Evolutionary conservation across 1,140 invertebrate species (phyloP).

Genomic region (Yoshiicerus persimilis): DNA sequence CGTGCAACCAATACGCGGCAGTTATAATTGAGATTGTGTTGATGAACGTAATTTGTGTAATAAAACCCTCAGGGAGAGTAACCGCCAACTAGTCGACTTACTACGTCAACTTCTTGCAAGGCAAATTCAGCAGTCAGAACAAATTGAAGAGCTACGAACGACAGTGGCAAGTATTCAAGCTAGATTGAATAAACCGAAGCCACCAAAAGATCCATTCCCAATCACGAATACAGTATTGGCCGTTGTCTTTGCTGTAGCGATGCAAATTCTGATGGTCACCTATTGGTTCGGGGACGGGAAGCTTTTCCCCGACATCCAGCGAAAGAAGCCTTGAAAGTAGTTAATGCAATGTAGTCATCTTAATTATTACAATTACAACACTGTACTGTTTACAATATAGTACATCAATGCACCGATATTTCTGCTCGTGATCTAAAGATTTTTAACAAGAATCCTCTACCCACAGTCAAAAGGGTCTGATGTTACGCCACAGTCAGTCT

Average conservation of each 20-base stretch:
- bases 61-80: conserved; percentile 48
- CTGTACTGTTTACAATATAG: neutral
- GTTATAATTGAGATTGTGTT: neutral
- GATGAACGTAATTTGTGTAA: neutral
- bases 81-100: conserved; percentile 48
- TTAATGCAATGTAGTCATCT: neutral
- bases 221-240: conserved; percentile 45
- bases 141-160: conserved; percentile 41
- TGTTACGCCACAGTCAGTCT: neutral
- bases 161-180: conserved; percentile 46
- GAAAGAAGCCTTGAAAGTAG: conserved; percentile 3
- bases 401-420: neutral
- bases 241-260: conserved; percentile 45
- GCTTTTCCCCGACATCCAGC: conserved; percentile 38
- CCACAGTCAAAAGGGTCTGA: neutral
- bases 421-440: neutral
- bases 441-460: neutral
- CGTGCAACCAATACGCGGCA: too few species aligned
- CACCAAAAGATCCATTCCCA: conserved; percentile 47
- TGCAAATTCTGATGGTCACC: conserved; percentile 44
- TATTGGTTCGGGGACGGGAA: conserved; percentile 48
- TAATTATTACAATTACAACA: neutral
- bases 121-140: conserved; percentile 48
- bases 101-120: conserved; percentile 45
- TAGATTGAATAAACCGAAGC: conserved; percentile 32